Percentiles rank a stretch among this genome's conserved stretches.
These are phyloP conservation scores for Ips typographus DNA, from an alignment of 1,140 invertebrate species.

Conservation along the genomic window DNA sequence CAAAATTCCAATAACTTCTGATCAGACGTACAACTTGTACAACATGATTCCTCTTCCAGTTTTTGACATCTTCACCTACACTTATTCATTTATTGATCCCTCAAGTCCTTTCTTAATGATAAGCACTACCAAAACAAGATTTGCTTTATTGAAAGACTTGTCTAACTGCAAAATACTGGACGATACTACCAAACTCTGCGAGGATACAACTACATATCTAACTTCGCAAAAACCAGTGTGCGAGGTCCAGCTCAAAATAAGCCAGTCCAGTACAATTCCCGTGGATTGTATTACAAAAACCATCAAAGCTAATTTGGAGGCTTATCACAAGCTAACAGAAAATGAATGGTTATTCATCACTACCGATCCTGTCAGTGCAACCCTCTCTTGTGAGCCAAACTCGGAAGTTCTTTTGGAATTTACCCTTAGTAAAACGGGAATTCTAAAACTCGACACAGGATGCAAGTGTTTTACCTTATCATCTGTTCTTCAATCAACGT, in stretches of 20 bases:
- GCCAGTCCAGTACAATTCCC: background rate
- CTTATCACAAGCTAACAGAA: constrained; percentile 11
- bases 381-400: constrained; percentile 7
- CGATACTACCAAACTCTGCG: constrained; percentile 3
- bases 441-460: constrained; percentile 6
- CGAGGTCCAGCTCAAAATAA: background rate
- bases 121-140: constrained; percentile 17
- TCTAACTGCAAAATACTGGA: background rate
- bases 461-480: constrained; percentile 31
- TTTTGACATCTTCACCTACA: background rate
- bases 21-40: constrained; percentile 7
- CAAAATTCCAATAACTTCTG: constrained; percentile 6
- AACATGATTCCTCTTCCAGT: constrained; percentile 15
- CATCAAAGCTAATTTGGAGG: constrained; percentile 11
- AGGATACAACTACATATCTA: background rate
- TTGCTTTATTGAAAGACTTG: constrained; percentile 18
- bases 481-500: constrained; percentile 11
- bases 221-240: constrained; percentile 8
- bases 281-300: background rate
- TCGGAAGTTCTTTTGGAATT: background rate
- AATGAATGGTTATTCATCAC: constrained; percentile 20
- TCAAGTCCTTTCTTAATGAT: constrained; percentile 17
- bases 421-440: constrained; percentile 14
- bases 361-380: background rate
- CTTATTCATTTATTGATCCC: constrained; percentile 23